Conservation (phyloP, 2,888 invertebrate genomes). For the Trissolcus brochymenae region DNA sequence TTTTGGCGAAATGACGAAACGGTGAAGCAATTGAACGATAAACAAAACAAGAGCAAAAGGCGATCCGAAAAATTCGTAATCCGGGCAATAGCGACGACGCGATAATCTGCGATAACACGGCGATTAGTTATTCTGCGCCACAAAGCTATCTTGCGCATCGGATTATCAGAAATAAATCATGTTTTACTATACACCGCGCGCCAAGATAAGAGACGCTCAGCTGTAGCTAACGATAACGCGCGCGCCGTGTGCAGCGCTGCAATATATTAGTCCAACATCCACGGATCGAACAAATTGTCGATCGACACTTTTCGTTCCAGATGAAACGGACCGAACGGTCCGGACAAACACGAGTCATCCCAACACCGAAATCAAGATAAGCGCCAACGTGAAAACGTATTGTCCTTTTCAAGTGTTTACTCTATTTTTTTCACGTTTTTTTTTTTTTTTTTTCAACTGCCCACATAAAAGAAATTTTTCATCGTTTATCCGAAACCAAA, state of each 20-base stretch:
- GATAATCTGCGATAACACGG: constrained; percentile 72
- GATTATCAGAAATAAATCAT: constrained; percentile 77
- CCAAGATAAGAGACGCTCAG: constrained; percentile 63
- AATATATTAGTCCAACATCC: constrained; percentile 61
- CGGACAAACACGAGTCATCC: constrained; percentile 28
- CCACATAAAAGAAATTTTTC: constrained; percentile 1
- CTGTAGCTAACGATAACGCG: constrained; percentile 64
- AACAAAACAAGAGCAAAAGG: constrained; percentile 47
- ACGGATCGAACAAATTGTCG: constrained; percentile 65
- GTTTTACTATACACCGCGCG: constrained; percentile 68
- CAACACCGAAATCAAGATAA: constrained; percentile 34
- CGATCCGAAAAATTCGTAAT: constrained; percentile 69
- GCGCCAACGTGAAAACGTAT: constrained; percentile 20
- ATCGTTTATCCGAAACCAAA: not conserved
- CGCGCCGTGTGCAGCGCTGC: constrained; percentile 40
- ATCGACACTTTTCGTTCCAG: constrained; percentile 44
- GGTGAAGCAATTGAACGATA: constrained; percentile 39
- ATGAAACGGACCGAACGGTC: constrained; percentile 41
- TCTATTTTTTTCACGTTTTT: constrained; percentile 30
- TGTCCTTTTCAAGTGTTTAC: constrained; percentile 27
- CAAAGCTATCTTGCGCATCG: constrained; percentile 72
- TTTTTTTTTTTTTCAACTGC: constrained; percentile 6
- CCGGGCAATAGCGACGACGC: constrained; percentile 70
- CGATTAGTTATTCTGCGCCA: constrained; percentile 70
- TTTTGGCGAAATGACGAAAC: not conserved